Evolutionary conservation across 2,113 vertebrate species (phyloP).

Genomic region (Hydrochoerus hydrochaeris): DNA sequence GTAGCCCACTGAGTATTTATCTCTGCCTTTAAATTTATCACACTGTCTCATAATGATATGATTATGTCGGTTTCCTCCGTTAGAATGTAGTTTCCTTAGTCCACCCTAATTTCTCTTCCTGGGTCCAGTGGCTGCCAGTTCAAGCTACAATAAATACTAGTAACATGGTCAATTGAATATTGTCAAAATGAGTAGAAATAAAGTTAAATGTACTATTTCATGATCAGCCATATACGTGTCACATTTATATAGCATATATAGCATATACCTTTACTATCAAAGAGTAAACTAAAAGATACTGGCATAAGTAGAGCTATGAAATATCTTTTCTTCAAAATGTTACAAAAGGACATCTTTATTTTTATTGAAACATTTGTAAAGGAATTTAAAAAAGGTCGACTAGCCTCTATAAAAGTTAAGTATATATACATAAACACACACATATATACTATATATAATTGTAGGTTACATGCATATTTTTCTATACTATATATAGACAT

Average conservation of each 20-base stretch:
- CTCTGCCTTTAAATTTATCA: background rate
- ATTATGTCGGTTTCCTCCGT: background rate
- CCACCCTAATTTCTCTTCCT: background rate
- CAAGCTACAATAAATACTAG: background rate
- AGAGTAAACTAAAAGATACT: background rate
- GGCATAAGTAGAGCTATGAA: background rate
- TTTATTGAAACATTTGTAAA: background rate
- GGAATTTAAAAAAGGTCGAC: background rate
- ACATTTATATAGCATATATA: background rate
- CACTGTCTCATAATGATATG: background rate
- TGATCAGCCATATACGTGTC: background rate
- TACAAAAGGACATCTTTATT: background rate
- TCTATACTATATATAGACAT: background rate
- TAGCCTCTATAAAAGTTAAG: background rate
- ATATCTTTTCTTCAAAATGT: background rate
- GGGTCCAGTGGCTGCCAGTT: background rate
- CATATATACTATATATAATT: background rate
- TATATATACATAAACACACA: background rate
- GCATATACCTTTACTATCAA: background rate
- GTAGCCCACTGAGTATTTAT: background rate
- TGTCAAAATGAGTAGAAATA: background rate
- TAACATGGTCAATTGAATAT: background rate
- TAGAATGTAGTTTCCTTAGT: background rate
- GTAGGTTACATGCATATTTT: background rate
- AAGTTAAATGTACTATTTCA: background rate